Evolutionary conservation across 2,888 invertebrate genomes (phyloP).

Genomic region (Embidobia sp.): DNA sequence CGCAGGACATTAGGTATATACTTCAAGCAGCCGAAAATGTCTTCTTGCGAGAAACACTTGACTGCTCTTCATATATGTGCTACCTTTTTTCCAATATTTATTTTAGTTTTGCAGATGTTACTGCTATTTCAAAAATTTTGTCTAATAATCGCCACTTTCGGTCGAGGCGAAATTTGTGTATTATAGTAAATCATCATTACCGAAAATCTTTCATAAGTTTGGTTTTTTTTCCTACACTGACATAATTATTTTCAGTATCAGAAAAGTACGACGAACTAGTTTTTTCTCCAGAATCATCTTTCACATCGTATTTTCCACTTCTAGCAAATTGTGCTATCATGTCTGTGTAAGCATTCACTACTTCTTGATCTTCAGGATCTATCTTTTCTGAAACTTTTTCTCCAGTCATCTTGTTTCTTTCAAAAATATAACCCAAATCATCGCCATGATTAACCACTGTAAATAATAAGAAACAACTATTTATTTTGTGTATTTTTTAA

Average conservation of each 20-base stretch:
- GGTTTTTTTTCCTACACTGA: conserved; percentile 83
- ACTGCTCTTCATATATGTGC: no score
- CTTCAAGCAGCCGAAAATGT: no score
- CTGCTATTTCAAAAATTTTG: no score
- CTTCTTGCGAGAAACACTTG: no score
- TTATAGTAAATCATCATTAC: no score
- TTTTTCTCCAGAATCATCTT: conserved; percentile 67
- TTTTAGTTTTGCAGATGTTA: no score
- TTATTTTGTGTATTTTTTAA: no score
- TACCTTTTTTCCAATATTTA: no score
- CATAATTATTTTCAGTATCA: conserved; percentile 78
- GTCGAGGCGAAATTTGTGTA: no score
- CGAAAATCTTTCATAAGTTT: conserved; percentile 79
- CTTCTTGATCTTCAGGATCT: conserved; percentile 84
- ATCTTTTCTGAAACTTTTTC: conserved; percentile 70
- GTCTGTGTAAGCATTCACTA: conserved; percentile 86
- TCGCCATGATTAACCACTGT: conserved; percentile 71
- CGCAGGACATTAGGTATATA: no score
- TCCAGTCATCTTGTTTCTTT: conserved; percentile 69
- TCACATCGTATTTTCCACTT: conserved; percentile 78
- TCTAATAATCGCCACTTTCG: no score
- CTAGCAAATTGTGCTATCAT: conserved; percentile 87
- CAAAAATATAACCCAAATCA: conserved; percentile 73
- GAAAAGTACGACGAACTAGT: conserved; percentile 72
- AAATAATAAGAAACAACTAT: conserved; percentile 12